Base-by-base conservation (phyloP, 2,113 vertebrate genomes). In the Macquaria ambigua region DNA sequence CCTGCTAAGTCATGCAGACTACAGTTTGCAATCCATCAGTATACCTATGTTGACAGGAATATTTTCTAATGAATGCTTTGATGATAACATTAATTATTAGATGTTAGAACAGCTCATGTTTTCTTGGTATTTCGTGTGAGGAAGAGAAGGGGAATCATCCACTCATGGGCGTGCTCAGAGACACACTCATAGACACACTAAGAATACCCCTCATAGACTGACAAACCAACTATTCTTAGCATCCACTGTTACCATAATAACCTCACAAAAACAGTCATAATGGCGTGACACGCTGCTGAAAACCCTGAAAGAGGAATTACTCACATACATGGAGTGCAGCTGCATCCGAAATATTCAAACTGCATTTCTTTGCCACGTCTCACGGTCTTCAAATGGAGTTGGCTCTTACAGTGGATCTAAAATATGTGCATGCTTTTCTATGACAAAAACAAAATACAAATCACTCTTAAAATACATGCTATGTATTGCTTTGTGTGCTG, bases 261-360 rank as follows among this genome's bases (percentile, higher is more conserved):
- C n/a, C 50, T 53, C 1, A 21, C 6, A 46, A 69, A 67, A 78
- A 28, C 41, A 74, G 78, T 87, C 84, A 84, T 25, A 28, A 3
- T 10, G 25, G 53, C 46, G 8, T 79, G 86, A 91, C 43, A 71
- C 25, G 2, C 34, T 7, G 4, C 28, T 78, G 31, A 50, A 37
- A 69, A 37, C 23, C 28, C 10, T 25, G 25, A 84, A 87, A 77
- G 31, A 83, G 73, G 83, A 89, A 87, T 85, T 81, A 89, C 59
- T 89, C 85, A 80, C 25, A 46, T 41, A 6, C 1, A 5, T 55
- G 82, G 81, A 86, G 90, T 70, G 34, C n/a, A 39, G 41, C 28
- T 34, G 16, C 41, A 53, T 50, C 53, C 14, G 1, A 80, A 0
- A 76, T 31, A 63, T 52, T 73, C 39, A 18, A 11, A 25, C 28